Base-by-base conservation (phyloP, 2,113 vertebrate genomes). In the Phaetusa simplex region DNA sequence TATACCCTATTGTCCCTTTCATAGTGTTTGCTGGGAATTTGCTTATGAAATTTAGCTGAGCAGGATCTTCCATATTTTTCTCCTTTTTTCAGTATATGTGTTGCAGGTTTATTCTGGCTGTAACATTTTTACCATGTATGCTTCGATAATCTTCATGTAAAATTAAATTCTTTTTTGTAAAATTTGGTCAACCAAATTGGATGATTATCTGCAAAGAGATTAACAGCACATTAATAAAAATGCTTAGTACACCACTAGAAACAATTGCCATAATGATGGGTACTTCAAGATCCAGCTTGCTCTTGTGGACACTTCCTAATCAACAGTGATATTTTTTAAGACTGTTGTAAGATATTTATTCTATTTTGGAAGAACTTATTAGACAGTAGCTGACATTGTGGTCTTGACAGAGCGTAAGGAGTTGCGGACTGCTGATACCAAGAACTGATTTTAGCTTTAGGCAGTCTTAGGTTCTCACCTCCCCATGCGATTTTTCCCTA, bases 321-420 rank as follows among this genome's bases (percentile, higher is more conserved):
- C 56, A 86, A 34, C 64, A 91, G n/a, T 88, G 92, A 88, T 72
- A 62, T 93, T 93, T 96, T 85, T 72, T 24, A 77, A 67, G 40
- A 69, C 55, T 65, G 19, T 50, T 76, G 24, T 43, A 79, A 88
- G 52, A 70, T 40, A 95, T 53, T 61, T 69, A 30, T 86, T 95
- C 66, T 92, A 34, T 90, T 97, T 96, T 86, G 43, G 70, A 96
- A 94, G 76, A 56, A 87, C 15, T 93, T 90, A 87, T 38, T n/a
- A 80, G 26, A 58, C 47, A 93, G n/a, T 40, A 69, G 6, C 30
- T 94, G 59, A 86, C 69, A 82, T 32, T 32, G 16, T 78, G 12
- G 53, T 64, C 55, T 95, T 24, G 43, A 8, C 29, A 76, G 45
- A 87, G 6, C 2, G 1, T 32, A 38, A 43, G 40, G 32, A 88